Evolutionary conservation across 2,888 invertebrate species (phyloP).

Genomic region (Callyntrura guangdongensis): DNA sequence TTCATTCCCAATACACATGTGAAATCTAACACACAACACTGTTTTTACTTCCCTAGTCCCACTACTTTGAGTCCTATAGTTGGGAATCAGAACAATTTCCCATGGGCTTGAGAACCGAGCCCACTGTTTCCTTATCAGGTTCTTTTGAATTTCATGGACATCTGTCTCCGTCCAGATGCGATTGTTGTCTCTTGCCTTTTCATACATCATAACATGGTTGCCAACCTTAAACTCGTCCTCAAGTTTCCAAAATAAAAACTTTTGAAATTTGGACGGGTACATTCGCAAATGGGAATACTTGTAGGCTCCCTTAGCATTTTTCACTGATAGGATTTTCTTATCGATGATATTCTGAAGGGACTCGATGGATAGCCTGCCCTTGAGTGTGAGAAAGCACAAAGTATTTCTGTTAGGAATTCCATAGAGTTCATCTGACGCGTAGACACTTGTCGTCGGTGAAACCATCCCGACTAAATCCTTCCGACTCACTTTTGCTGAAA

Average conservation of each 20-base stretch:
- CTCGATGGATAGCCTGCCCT: constrained; percentile 76
- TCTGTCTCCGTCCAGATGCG: constrained; percentile 79
- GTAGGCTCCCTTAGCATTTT: constrained; percentile 68
- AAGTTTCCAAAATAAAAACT: constrained; percentile 79
- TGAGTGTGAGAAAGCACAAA: constrained; percentile 74
- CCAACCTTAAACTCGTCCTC: constrained; percentile 79
- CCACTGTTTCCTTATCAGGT: constrained; percentile 80
- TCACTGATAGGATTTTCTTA: constrained; percentile 73
- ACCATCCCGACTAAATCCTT: constrained; percentile 76
- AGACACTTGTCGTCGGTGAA: constrained; percentile 63
- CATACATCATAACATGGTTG: constrained; percentile 78
- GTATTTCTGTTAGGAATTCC: constrained; percentile 79
- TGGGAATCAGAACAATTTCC: constrained; percentile 79
- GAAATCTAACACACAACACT: constrained; percentile 74
- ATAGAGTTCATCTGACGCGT: constrained; percentile 78
- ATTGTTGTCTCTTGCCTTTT: constrained; percentile 78
- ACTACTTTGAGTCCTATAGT: constrained; percentile 72
- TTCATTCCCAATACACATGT: constrained; percentile 72
- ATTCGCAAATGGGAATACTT: constrained; percentile 73
- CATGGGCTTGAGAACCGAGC: constrained; percentile 77
- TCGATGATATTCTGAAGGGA: constrained; percentile 72
- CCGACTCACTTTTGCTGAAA: constrained; percentile 72
- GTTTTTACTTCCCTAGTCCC: constrained; percentile 72
- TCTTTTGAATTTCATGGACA: constrained; percentile 78
- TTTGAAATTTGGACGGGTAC: constrained; percentile 76